Percentiles rank a stretch among this genome's conserved stretches.
Conservation (phyloP, 2,888 invertebrate genomes). For the Zelleria hepariella region DNA sequence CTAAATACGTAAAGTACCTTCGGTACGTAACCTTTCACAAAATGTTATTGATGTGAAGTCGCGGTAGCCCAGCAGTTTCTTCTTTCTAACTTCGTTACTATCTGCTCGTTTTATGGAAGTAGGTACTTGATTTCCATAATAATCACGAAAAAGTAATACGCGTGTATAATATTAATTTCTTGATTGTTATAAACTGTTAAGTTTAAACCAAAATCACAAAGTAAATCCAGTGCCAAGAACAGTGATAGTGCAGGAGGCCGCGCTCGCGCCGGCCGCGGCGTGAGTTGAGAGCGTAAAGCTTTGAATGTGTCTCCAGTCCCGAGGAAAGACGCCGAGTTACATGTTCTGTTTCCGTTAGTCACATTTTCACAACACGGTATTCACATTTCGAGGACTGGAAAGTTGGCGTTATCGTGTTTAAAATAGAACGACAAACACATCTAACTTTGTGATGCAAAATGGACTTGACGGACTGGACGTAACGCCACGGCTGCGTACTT, state of each 20-base stretch:
- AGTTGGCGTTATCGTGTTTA: constrained; percentile 70
- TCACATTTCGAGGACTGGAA: constrained; percentile 70
- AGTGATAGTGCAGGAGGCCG: background rate
- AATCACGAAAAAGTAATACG: no score
- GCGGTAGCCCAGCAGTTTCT: no score
- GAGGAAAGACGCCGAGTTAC: constrained; percentile 59
- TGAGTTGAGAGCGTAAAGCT: constrained; percentile 3
- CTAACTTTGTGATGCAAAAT: constrained; percentile 69
- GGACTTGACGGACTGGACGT: constrained; percentile 36
- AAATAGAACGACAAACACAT: constrained; percentile 69
- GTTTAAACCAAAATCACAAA: background rate
- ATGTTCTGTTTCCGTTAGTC: constrained; percentile 70
- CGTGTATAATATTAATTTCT: no score
- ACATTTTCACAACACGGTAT: constrained; percentile 72
- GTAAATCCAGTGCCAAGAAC: background rate
- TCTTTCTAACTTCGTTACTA: no score
- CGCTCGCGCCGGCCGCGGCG: background rate
- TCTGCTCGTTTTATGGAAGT: no score
- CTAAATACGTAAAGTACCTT: no score
- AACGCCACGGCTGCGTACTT: constrained; percentile 27
- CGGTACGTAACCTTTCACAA: no score
- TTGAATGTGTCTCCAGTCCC: constrained; percentile 37
- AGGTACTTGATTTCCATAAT: no score
- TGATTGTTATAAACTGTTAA: no score
- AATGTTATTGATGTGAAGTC: no score